Base-by-base conservation (phyloP, 2,888 invertebrate genomes). In the Unio pictorum region DNA sequence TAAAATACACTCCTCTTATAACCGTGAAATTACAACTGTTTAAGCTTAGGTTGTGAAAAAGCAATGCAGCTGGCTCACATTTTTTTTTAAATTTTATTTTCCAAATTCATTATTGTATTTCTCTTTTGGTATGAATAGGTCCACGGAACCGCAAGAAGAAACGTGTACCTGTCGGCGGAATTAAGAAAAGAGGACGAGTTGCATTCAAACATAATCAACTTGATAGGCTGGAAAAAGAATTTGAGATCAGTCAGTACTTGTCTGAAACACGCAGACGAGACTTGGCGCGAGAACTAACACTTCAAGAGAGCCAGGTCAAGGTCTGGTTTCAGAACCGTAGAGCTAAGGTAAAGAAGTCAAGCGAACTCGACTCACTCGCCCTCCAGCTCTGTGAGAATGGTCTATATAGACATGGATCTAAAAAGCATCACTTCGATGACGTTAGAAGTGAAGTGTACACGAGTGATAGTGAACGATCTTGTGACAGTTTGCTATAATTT, bases 301-400 rank as follows among this genome's bases (percentile, higher is more conserved):
- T 98, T 73, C 97, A 97, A 84, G 98, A 99, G 90, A 96, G 96
- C 0, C 98, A 98, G 91, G 98, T 93, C 83, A 97, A 97, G 92
- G 97, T 97, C 90, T 97, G 97, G 97, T 97, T 97, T 92, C 96
- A 94, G 95, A 98, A 98, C 92, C 97, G 98, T 89, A 92, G 98
- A 20, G 98, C 98, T 76, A 98, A 98, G 91, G 94, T 97, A 90
- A 98, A 98, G 92, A 98, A 98, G 89, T 73, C 95, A 0, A 69
- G 93, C 0, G 94, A 94, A 82, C 83, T 88, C 86, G 95, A 96
- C 90, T 94, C 95, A 0, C 91, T 98, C 70, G 97, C 97, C 0
- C 89, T 96, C 69, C 96, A 96, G 87, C 92, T 98, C 82, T 97
- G 97, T 96, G 96, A 96, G 0, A 96, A 97, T 89, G 97, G 97